Base-by-base conservation (phyloP, 37 sponge, comb jelly and placozoan species). In the Ephydatia muelleri region DNA sequence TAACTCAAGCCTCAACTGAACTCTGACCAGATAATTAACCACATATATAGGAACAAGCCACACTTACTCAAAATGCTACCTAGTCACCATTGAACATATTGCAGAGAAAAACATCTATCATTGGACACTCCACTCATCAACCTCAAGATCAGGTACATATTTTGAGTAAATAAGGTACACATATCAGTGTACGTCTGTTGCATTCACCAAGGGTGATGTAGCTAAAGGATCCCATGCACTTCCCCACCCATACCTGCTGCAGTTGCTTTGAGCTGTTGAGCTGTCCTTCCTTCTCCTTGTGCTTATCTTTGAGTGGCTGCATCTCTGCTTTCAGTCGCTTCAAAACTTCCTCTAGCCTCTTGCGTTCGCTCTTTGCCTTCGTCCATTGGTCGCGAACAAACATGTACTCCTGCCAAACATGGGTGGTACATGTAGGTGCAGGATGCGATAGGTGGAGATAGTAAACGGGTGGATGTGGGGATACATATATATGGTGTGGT, bases 401-500 rank as follows among this genome's bases (percentile, higher is more conserved):
- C 28, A 85, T 86, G 69, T 98, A 98, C 71, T 93, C 87, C 95
- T 94, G 67, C 12, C 67, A n/a, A 16, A 16, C 9, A 57, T 14
- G 32, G 27, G 19, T 43, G 43, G 3, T 43, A 43, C 6, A 43
- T 43, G 43, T 3, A 38, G 36, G 28, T 35, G 57, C 16, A 21
- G 57, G 57, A 36, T 40, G 39, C 21, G 39, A 38, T 0, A 71
- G 8, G 33, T 25, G 72, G 23, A 12, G 39, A 25, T 33, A 14
- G 12, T 21, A 19, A 14, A 38, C 21, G 77, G 25, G 22, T 40
- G 39, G 28, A 23, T 0, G 39, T 1, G 1, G 34, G 77, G 25
- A 28, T 14, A 14, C 16, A 28, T 14, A 14, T 26, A 28, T 14
- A 14, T n/a, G n/a, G 74, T 28, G 25, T 22, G 16, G 25, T 6